Percentiles rank a stretch among this genome's conserved stretches.
phyloP scores from a whole-genome alignment of 2,888 invertebrate genomes.

The Xestia xanthographa region DNA sequence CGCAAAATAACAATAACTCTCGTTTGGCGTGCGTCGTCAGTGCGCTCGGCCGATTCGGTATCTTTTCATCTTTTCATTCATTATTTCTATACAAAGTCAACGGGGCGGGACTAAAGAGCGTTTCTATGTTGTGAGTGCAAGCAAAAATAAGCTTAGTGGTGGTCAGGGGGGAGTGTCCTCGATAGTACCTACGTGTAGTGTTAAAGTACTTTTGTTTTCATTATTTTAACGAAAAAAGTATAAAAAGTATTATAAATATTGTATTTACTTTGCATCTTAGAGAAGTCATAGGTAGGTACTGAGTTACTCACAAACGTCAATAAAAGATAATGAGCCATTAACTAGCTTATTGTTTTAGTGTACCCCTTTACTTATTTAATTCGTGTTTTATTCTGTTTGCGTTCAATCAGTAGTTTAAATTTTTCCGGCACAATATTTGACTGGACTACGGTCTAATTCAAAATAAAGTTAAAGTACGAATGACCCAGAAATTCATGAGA shows the following conservation, averaged over 20 bases:
- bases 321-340: background rate
- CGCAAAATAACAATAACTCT: too few relatives aligned
- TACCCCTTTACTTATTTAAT: constrained; percentile 9
- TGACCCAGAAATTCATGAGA: background rate
- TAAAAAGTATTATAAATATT: background rate
- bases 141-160: too few relatives aligned
- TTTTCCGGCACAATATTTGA: background rate
- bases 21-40: too few relatives aligned
- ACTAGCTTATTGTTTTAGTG: background rate
- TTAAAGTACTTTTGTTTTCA: background rate
- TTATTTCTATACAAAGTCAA: too few relatives aligned
- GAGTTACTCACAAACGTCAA: background rate
- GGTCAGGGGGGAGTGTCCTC: too few relatives aligned
- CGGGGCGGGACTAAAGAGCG: too few relatives aligned
- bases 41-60: too few relatives aligned
- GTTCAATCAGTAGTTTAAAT: background rate
- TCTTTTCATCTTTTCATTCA: too few relatives aligned
- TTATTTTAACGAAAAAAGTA: background rate
- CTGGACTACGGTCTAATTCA: background rate
- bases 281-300: background rate
- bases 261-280: background rate
- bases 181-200: background rate
- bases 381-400: background rate
- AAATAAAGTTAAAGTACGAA: background rate
- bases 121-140: too few relatives aligned